Conservation (phyloP, 2,888 invertebrate genomes). For the Orchesellides sinensis region DNA sequence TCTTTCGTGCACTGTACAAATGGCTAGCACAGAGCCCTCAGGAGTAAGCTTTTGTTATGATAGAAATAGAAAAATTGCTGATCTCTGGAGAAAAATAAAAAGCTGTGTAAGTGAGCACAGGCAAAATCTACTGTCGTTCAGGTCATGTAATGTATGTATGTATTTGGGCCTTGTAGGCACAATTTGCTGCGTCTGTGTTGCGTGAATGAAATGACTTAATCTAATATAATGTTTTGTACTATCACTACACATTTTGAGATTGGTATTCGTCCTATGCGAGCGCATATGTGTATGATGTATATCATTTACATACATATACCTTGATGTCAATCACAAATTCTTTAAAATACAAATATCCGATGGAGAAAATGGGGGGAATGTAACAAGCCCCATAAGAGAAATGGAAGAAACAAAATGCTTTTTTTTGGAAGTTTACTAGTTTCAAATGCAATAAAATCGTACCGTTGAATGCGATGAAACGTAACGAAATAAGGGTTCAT, state of each 20-base stretch:
- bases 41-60: constrained; percentile 24
- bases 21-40: background rate
- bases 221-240: background rate
- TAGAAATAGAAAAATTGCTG: constrained; percentile 46
- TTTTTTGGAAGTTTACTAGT: too few species aligned
- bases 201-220: background rate
- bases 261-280: too few species aligned
- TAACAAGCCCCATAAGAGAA: background rate
- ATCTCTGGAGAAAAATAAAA: constrained; percentile 61
- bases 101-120: background rate
- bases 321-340: too few species aligned
- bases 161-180: too few species aligned
- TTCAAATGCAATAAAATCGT: constrained; percentile 51
- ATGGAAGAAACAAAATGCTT: constrained; percentile 1
- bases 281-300: too few species aligned
- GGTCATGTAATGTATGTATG: too few species aligned
- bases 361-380: background rate
- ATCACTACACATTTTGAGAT: background rate
- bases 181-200: too few species aligned
- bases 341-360: background rate
- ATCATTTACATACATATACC: too few species aligned
- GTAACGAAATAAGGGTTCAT: background rate
- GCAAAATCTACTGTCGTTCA: background rate
- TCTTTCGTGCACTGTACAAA: too few species aligned
- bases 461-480: constrained; percentile 25